Evolutionary conservation across 2,888 invertebrate species (phyloP), one percentile per base, ranked within the genome.

Genomic region (Stegophylla sp.): DNA sequence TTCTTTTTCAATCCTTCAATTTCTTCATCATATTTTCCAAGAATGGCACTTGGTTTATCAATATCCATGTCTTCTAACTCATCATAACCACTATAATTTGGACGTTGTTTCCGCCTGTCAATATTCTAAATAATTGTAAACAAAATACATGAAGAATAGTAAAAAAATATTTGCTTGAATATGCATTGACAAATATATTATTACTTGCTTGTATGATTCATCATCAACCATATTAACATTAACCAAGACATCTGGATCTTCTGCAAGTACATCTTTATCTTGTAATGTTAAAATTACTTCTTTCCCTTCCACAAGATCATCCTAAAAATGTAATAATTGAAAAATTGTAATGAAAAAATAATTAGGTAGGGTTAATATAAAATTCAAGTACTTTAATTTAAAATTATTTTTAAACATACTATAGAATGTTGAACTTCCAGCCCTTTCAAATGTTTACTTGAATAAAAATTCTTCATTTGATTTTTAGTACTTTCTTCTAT

Each of bases 11-110:
- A 90, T 0, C 92, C 93, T 75, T 92, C 91, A 81, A 97, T 92
- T 87, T 97, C 97, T 85, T 97, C 97, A 86, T 98, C 97, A 86
- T 99, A 98, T 88, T 99, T 97, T 84, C 92, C 89, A 34, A 99
- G 89, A 71, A 99, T 88, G 90, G 89, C 85, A 83, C 87, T 88
- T 82, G 91, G 89, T 5, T 92, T 91, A 82, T 89, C 89, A 79
- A 92, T 91, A 85, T 92, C 92, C 82, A 91, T 88, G 84, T 92
- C 91, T 66, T 91, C 93, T 82, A 91, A 91, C 83, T 94, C 94
- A 84, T 96, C 96, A 86, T 93, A 92, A 53, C 92, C 93, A 85
- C 94, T 94, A 87, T 97, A 97, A 1, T 93, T 92, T 2, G 92
- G 91, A 84, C 95, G 95, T 85, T 93, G 92, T 86, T 94, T 94